These are phyloP conservation scores for Polyodon spathula DNA, from an alignment of 2,113 vertebrate genomes.

Conservation along the genomic window DNA sequence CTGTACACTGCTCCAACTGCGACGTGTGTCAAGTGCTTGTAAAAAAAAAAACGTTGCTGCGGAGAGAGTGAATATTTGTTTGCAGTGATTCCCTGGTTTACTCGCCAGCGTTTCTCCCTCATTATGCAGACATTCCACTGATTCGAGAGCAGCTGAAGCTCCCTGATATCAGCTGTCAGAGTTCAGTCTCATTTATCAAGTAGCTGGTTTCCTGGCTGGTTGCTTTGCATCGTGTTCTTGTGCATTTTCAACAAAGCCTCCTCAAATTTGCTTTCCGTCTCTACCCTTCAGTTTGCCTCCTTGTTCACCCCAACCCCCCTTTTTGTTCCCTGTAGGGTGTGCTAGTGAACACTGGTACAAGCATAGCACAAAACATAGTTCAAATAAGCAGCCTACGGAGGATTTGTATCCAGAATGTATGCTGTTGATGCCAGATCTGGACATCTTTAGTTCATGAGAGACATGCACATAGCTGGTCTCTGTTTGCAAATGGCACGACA, in stretches of 20 bases:
- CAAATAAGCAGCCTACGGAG: no score
- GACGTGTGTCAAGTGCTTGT: constrained; percentile 1
- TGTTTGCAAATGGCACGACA: no score
- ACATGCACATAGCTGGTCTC: constrained; percentile 4
- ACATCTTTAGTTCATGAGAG: no score
- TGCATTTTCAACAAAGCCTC: no score
- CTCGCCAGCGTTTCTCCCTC: constrained; percentile 6
- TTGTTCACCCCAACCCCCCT: no score
- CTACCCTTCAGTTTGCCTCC: no score
- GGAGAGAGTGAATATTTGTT: constrained; percentile 1
- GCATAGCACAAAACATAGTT: no score
- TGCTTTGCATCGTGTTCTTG: background rate
- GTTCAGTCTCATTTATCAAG: constrained; percentile 10
- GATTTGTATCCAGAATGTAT: no score
- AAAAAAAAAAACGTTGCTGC: background rate
- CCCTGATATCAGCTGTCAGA: background rate
- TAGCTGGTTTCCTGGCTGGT: constrained; percentile 3
- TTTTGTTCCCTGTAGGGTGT: no score
- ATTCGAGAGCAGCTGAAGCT: background rate
- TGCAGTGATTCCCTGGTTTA: constrained; percentile 1
- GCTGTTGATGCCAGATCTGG: no score
- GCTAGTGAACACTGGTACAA: no score
- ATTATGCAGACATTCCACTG: background rate
- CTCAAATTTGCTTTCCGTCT: no score
- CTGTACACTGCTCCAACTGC: background rate